Evolutionary conservation across 2,888 invertebrate species (phyloP).

Genomic region (Parnassius apollo): DNA sequence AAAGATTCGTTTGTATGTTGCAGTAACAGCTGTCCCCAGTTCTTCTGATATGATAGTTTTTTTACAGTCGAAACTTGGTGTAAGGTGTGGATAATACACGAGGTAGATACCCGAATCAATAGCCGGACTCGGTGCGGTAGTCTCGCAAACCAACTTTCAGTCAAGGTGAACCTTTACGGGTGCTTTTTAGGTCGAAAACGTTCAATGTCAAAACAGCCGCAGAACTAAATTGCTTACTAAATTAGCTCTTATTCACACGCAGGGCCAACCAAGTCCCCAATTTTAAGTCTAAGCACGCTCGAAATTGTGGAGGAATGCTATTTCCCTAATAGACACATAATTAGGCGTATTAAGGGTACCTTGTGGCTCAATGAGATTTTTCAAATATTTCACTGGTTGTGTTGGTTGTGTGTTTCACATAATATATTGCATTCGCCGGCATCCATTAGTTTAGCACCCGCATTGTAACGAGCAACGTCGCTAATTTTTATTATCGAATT

Average conservation of each 20-base stretch:
- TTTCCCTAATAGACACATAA: neutral
- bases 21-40: neutral
- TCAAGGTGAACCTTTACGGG: conserved; percentile 59
- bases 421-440: too few species aligned
- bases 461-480: neutral
- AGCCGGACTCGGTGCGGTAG: conserved; percentile 58
- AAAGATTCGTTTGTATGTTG: too few species aligned
- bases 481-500: neutral
- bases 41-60: neutral
- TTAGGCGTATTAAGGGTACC: too few species aligned
- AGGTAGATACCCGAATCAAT: conserved; percentile 46
- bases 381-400: too few species aligned
- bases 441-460: too few species aligned
- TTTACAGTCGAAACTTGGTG: neutral
- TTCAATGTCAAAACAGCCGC: conserved; percentile 71
- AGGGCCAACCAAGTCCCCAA: conserved; percentile 11
- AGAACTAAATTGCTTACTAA: conserved; percentile 63
- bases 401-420: too few species aligned
- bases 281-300: conserved; percentile 2
- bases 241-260: conserved; percentile 42
- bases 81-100: conserved; percentile 2
- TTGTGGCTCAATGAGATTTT: too few species aligned
- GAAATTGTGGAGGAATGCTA: neutral
- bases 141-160: conserved; percentile 55
- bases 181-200: conserved; percentile 60